Base-by-base conservation (phyloP, 2,888 invertebrate genomes). In the Augochlorella aurata region DNA sequence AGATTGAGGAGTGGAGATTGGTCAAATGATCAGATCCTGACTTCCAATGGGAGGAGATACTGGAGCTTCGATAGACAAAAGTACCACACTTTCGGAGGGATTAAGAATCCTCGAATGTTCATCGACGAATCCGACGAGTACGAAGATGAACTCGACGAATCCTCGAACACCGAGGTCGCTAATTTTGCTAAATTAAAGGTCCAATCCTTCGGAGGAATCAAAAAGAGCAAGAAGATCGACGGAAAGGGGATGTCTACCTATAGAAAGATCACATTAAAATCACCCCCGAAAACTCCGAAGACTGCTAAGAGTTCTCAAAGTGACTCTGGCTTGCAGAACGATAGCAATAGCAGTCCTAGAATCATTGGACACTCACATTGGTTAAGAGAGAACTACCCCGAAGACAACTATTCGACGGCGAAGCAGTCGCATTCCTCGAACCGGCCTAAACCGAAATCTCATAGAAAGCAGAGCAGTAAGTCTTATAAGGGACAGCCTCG, bases 131-230 rank as follows among this genome's bases (percentile, higher is more conserved):
- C 79, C 8, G 82, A 84, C 4, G 83, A 89, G 2, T 16, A 16
- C 16, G 69, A 50, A 0, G n/a, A 65, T 9, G 45, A 16, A 2
- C n/a, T 49, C 0, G 47, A 67, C 0, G 54, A 67, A 3, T 24
- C 70, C n/a, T 44, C n/a, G 1, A 49, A 21, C 1, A 50, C 81
- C 50, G 80, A 81, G 12, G 29, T 71, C 0, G 29, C 67, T 0
- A 85, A 90, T 58, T 89, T 90, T 16, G 82, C 81, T 9, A 85
- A 76, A 21, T 58, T 90, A 3, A 91, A 89, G 70, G 91, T 87
- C 74, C 92, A 91, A 47, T 90, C 92, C 1, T 92, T 91, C 29
- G 92, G 92, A 14, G 92, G 92, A 0, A 91, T 92, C n/a, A 92
- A 91, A 50, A 75, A 38, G 0, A 74, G 73, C 12, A 82, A 49